Evolutionary conservation across 2,888 invertebrate genomes (phyloP).

Genomic region (Philhelius pedissequus): DNA sequence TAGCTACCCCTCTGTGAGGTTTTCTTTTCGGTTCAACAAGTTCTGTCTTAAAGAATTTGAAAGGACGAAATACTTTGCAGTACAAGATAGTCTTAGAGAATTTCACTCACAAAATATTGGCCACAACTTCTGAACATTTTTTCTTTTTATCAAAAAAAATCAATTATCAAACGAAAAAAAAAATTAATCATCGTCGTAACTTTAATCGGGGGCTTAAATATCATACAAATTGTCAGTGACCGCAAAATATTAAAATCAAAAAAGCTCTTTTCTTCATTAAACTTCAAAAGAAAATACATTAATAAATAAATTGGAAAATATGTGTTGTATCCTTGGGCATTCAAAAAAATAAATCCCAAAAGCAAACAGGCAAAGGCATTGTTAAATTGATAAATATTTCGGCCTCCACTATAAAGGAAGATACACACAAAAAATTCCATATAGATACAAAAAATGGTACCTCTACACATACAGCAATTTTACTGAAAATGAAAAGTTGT

Average conservation of each 20-base stretch:
- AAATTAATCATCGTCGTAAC: too few relatives aligned
- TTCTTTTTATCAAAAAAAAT: too few relatives aligned
- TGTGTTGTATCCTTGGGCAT: not conserved
- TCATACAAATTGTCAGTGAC: too few relatives aligned
- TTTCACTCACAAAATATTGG: too few relatives aligned
- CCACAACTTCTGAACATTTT: too few relatives aligned
- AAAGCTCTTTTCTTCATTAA: not conserved
- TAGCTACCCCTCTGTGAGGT: not conserved
- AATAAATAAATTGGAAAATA: not conserved
- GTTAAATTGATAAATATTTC: not conserved
- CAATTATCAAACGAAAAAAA: too few relatives aligned
- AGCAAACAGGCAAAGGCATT: not conserved
- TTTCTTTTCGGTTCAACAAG: not conserved
- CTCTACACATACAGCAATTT: not conserved
- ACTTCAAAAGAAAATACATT: not conserved
- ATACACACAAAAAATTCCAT: not conserved
- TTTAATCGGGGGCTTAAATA: too few relatives aligned
- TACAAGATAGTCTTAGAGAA: too few relatives aligned
- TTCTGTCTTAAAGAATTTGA: not conserved
- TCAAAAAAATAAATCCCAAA: not conserved
- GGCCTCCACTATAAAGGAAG: not conserved
- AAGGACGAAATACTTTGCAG: too few relatives aligned
- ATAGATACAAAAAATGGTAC: not conserved
- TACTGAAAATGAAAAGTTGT: constrained; percentile 13
- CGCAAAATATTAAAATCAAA: not conserved